phyloP scores from a whole-genome alignment of 2,888 invertebrate genomes.

The Portevinia maculata region DNA sequence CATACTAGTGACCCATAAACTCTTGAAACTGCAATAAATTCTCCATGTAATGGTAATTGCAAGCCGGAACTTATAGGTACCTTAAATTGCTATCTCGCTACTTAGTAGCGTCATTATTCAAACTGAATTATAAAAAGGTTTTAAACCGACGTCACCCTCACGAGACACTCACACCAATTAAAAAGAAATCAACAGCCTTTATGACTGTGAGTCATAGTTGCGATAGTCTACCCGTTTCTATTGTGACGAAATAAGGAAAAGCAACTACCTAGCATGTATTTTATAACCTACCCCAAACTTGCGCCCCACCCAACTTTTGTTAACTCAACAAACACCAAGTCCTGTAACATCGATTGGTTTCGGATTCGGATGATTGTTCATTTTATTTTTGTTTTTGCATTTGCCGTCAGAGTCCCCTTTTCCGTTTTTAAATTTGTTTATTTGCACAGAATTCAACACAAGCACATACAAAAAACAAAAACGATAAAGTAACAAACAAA shows the following conservation, averaged over 20 bases:
- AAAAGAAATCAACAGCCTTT: slow-evolving; percentile 17
- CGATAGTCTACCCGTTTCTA: neutral
- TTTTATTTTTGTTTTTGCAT: neutral
- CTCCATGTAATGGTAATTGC: neutral
- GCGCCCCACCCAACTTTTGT: neutral
- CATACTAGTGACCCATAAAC: no score
- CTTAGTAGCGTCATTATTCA: neutral
- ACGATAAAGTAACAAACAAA: neutral
- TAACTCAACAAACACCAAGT: neutral
- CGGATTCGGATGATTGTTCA: neutral
- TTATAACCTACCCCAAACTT: slow-evolving; percentile 35
- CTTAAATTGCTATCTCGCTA: no score
- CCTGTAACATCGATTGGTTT: slow-evolving; percentile 21
- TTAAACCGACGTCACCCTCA: slow-evolving; percentile 24
- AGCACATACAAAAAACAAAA: neutral
- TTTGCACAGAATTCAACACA: slow-evolving; percentile 6
- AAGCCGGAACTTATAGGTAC: neutral
- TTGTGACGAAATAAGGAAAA: slow-evolving; percentile 29
- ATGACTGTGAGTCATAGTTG: slow-evolving; percentile 19
- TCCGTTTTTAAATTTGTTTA: neutral
- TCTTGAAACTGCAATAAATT: no score
- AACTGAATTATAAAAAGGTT: neutral
- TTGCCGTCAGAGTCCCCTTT: neutral
- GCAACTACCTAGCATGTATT: neutral
- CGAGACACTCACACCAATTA: slow-evolving; percentile 6